Evolutionary conservation across 1,140 invertebrate genomes (phyloP).

Genomic region (Aleiodes sp.): DNA sequence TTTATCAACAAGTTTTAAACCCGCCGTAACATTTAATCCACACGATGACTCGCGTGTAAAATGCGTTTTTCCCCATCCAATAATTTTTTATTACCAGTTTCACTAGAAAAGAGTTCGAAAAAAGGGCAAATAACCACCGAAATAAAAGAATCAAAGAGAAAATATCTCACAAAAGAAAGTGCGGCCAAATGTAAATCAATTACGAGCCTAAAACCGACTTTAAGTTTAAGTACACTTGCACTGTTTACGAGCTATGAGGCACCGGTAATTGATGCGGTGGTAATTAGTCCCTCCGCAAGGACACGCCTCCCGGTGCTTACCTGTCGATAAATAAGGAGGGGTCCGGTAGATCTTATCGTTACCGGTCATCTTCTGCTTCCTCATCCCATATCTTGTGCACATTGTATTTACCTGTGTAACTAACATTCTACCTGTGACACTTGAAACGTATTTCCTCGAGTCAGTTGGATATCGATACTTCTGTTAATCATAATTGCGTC

Average conservation of each 20-base stretch:
- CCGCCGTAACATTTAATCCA: not conserved
- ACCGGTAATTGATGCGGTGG: slow-evolving; percentile 9
- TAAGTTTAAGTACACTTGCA: slow-evolving; percentile 4
- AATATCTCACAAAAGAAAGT: not conserved
- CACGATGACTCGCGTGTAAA: not conserved
- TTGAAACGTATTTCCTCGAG: not conserved
- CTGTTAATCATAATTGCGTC: not conserved
- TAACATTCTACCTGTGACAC: not conserved
- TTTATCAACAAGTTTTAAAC: not conserved
- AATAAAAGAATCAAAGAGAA: not conserved
- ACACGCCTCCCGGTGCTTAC: not conserved
- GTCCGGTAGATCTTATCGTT: not conserved
- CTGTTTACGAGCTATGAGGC: not conserved
- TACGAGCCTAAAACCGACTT: slow-evolving; percentile 10
- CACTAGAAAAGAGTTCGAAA: not conserved
- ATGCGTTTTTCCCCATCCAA: not conserved
- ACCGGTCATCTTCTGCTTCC: not conserved
- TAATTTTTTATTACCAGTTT: not conserved
- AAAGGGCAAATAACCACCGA: not conserved
- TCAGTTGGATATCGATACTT: not conserved
- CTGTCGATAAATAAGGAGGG: slow-evolving; percentile 13
- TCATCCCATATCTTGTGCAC: not conserved
- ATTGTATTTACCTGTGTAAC: not conserved
- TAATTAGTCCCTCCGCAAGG: slow-evolving; percentile 18
- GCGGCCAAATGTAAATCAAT: not conserved